Base-by-base conservation (phyloP, 2,888 invertebrate genomes). In the Myopa tessellatipennis region DNA sequence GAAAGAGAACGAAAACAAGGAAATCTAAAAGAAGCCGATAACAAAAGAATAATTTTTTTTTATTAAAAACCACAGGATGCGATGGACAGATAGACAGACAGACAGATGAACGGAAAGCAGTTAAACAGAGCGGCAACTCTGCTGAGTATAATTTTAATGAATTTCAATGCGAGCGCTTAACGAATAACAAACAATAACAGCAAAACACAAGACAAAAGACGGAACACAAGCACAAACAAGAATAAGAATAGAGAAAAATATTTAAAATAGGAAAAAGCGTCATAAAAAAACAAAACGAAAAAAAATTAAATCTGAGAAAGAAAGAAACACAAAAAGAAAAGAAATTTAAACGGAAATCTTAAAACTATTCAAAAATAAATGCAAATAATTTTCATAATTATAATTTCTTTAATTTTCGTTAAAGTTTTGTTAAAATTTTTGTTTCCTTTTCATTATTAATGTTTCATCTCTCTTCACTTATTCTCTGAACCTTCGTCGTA, bases 141-240 rank as follows among this genome's bases (percentile, higher is more conserved):
- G 71, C 70, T 70, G 71, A 63, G 70, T 55, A 71, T 63, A 76
- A 71, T 71, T 76, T 70, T 58, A 65, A 76, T 76, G 71, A 71
- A 75, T 50, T 40, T 68, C 75, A 75, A 68, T 75, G 45, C 40
- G 34, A 14, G 67, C 18, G 52, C 65, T n/a, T 3, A 5, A 12
- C 18, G 18, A n/a, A 72, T 14, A 60, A 55, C 52, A 52, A 52
- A 45, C 55, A 14, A 50, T 16, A 50, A 65, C 65, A 65, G 60
- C 60, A 69, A 58, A 65, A 4, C 6, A n/a, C 26, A 60, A 65
- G n/a, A 8, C 4, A 36, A 58, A n/a, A 71, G 16, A 14, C 16
- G 60, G 10, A 74, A 63, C 16, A 65, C 45, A 18, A 61, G 10
- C 8, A 61, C 6, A 16, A 60, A 72, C 7, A 36, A 26, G 8